These are phyloP conservation scores for Xylota sylvarum DNA, from an alignment of 2,888 invertebrate genomes.

Conservation along the genomic window DNA sequence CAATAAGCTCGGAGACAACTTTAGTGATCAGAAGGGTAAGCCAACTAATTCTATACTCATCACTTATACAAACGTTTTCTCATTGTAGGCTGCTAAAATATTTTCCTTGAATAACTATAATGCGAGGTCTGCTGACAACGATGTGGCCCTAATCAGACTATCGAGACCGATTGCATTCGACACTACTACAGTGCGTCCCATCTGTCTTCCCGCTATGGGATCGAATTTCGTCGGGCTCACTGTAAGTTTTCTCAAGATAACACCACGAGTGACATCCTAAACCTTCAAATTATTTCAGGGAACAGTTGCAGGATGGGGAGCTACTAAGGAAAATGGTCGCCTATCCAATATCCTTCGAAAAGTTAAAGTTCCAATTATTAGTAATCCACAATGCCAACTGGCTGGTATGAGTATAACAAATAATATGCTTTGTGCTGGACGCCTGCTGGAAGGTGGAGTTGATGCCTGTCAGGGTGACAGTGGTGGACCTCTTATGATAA, in stretches of 20 bases:
- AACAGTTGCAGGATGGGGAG: conserved; percentile 63
- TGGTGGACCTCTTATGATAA: conserved; percentile 73
- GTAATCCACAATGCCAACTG: conserved; percentile 55
- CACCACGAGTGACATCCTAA: background rate
- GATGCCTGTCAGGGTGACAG: conserved; percentile 69
- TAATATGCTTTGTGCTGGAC: conserved; percentile 67
- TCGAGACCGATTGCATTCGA: conserved; percentile 88
- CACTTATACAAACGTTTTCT: background rate
- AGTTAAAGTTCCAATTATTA: conserved; percentile 59
- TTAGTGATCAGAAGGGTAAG: conserved; percentile 78
- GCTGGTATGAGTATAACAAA: conserved; percentile 51
- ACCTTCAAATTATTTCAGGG: conserved; percentile 18
- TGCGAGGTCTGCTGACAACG: conserved; percentile 88
- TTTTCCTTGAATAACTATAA: conserved; percentile 37
- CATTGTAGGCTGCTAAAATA: conserved; percentile 32
- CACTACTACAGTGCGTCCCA: conserved; percentile 81
- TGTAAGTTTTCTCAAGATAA: conserved; percentile 27
- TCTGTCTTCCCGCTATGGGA: conserved; percentile 49
- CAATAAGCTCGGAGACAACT: conserved; percentile 75
- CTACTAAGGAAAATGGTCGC: conserved; percentile 9
- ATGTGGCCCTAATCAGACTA: conserved; percentile 90
- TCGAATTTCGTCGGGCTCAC: conserved; percentile 40
- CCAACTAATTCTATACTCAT: background rate
- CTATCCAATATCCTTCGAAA: conserved; percentile 44
- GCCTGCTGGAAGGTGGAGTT: conserved; percentile 8